A percentile compares a stretch with the other conserved stretches of the same genome.
phyloP scores from a whole-genome alignment of 2,797 vertebrate species.

The Allobates femoralis region DNA sequence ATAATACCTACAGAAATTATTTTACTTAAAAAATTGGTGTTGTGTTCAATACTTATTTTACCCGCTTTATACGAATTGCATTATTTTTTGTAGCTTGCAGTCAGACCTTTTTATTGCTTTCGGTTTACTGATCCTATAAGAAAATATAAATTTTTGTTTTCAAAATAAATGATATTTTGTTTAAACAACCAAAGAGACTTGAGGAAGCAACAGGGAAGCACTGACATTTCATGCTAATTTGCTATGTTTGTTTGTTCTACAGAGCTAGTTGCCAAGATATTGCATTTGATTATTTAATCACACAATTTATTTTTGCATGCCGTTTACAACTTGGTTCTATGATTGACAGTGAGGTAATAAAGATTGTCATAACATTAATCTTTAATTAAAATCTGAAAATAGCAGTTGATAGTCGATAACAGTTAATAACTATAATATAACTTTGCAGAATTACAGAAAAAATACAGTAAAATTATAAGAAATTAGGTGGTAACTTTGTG shows the following conservation, averaged over 20 bases:
- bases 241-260: slow-evolving; percentile 1
- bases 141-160: background rate
- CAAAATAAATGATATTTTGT: background rate
- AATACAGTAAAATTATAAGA: background rate
- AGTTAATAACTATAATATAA: background rate
- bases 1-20: no score
- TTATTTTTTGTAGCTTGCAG: background rate
- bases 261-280: slow-evolving; percentile 17
- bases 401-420: background rate
- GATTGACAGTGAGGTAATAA: slow-evolving; percentile 26
- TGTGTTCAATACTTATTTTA: no score
- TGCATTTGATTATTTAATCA: slow-evolving; percentile 37
- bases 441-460: background rate
- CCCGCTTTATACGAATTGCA: background rate
- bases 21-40: no score
- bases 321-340: background rate
- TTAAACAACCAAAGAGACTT: background rate
- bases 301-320: slow-evolving; percentile 37
- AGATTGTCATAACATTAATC: background rate
- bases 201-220: background rate
- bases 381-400: slow-evolving; percentile 7
- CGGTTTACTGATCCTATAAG: background rate
- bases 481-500: background rate
- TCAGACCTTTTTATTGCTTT: background rate
- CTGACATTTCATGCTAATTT: slow-evolving; percentile 35